Percentiles rank a stretch among this genome's conserved stretches.
phyloP scores from a whole-genome alignment of 2,797 vertebrate species.

The Acipenser ruthenus region DNA sequence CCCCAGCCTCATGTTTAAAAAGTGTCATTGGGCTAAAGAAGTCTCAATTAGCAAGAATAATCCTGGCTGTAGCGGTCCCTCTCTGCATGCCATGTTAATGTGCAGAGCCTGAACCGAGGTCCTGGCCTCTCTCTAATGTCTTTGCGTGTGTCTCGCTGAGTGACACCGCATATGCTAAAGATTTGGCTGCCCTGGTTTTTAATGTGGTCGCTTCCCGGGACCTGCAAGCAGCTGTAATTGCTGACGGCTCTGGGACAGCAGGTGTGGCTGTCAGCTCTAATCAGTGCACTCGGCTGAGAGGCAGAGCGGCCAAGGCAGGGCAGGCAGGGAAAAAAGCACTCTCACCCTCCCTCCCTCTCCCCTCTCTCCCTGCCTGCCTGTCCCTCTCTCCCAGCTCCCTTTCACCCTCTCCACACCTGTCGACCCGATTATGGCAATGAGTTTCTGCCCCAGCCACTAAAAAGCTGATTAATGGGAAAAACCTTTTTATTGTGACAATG shows the following conservation, averaged over 20 bases:
- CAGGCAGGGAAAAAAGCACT: constrained; percentile 7
- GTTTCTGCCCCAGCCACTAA: constrained; percentile 50
- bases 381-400: constrained; percentile 23
- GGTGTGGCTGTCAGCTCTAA: constrained; percentile 79
- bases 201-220: constrained; percentile 32
- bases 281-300: constrained; percentile 43
- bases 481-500: constrained; percentile 56
- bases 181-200: constrained; percentile 25
- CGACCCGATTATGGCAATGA: constrained; percentile 68
- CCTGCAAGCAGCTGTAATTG: constrained; percentile 55
- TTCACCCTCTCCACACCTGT: constrained; percentile 68
- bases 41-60: too few species aligned
- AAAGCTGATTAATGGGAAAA: constrained; percentile 62
- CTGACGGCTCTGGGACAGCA: constrained; percentile 55
- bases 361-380: neutral
- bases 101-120: constrained; percentile 36
- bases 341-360: neutral
- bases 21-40: neutral
- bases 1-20: neutral
- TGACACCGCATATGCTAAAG: constrained; percentile 39
- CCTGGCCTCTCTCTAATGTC: constrained; percentile 46
- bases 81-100: constrained; percentile 47
- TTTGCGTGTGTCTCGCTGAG: constrained; percentile 19
- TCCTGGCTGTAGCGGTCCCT: constrained; percentile 15
- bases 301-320: constrained; percentile 28